A percentile compares a stretch with the other conserved stretches of the same genome.
phyloP scores from a whole-genome alignment of 2,888 invertebrate genomes.

The Phytoseiulus persimilis region DNA sequence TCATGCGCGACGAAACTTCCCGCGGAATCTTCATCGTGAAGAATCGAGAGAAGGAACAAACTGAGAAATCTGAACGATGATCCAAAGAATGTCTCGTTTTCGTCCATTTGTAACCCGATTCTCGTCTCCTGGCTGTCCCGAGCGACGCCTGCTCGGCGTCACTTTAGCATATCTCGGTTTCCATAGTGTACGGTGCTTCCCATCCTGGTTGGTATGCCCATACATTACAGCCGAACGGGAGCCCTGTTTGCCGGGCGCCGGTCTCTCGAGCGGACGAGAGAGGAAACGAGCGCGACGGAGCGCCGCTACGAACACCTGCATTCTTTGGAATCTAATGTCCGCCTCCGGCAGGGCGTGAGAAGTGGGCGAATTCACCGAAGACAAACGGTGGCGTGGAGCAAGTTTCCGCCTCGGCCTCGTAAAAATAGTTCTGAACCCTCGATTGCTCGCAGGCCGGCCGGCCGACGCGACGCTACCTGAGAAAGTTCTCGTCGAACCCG shows the following conservation, averaged over 20 bases:
- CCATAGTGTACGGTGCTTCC: not conserved
- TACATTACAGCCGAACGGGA: not conserved
- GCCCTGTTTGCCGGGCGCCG: not conserved
- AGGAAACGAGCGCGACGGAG: not conserved
- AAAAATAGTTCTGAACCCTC: not conserved
- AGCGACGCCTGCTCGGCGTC: not conserved
- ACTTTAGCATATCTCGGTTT: not conserved
- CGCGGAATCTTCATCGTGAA: not conserved
- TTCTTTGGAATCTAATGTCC: not conserved
- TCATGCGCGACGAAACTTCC: too few species aligned
- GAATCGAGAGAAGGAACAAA: not conserved
- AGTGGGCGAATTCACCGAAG: not conserved
- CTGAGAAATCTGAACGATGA: not conserved
- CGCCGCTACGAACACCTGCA: not conserved
- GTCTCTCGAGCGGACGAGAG: not conserved
- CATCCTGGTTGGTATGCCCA: not conserved
- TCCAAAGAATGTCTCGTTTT: not conserved
- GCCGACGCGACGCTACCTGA: not conserved
- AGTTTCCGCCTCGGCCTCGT: not conserved
- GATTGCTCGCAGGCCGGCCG: not conserved
- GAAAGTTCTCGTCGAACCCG: not conserved
- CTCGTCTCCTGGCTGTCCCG: not conserved
- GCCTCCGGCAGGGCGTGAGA: not conserved
- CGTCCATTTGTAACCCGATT: not conserved
- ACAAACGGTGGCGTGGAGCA: not conserved